These are phyloP conservation scores for Caenorhabditis remanei DNA, from an alignment of 1,140 invertebrate genomes.

Conservation along the genomic window DNA sequence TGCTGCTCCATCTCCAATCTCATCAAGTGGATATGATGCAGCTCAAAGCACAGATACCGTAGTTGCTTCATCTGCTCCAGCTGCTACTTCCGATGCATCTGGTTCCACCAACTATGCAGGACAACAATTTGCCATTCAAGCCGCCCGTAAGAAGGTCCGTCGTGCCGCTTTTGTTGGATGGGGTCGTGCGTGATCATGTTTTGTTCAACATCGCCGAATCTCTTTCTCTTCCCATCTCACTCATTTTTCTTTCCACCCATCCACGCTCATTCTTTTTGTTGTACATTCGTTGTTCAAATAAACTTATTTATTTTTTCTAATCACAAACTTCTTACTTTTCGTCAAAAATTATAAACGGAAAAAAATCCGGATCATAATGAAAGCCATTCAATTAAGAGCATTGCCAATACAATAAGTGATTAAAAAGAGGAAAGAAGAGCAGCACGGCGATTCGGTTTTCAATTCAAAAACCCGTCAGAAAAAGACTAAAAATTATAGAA, in stretches of 20 bases:
- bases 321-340: background rate
- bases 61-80: constrained; percentile 58
- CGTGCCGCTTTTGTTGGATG: constrained; percentile 44
- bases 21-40: constrained; percentile 56
- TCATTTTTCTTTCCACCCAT: constrained; percentile 24
- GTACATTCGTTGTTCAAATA: constrained; percentile 56
- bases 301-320: constrained; percentile 47
- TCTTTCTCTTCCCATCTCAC: constrained; percentile 24
- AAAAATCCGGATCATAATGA: constrained; percentile 20
- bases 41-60: constrained; percentile 47
- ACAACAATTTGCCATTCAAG: constrained; percentile 39
- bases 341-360: background rate
- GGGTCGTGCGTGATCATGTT: constrained; percentile 29
- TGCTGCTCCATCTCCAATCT: constrained; percentile 38
- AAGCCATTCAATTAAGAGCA: constrained; percentile 42
- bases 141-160: constrained; percentile 27
- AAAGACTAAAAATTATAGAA: background rate
- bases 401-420: constrained; percentile 43
- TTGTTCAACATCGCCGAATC: constrained; percentile 34
- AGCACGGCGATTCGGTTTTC: constrained; percentile 29
- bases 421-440: constrained; percentile 18
- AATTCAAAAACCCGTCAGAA: constrained; percentile 36
- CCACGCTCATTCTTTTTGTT: constrained; percentile 20
- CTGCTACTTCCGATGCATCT: constrained; percentile 53
- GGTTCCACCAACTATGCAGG: constrained; percentile 48